Evolutionary conservation across 2,888 invertebrate genomes (phyloP), one percentile per base, ranked within the genome.

Genomic region (Temnothorax ravouxi): DNA sequence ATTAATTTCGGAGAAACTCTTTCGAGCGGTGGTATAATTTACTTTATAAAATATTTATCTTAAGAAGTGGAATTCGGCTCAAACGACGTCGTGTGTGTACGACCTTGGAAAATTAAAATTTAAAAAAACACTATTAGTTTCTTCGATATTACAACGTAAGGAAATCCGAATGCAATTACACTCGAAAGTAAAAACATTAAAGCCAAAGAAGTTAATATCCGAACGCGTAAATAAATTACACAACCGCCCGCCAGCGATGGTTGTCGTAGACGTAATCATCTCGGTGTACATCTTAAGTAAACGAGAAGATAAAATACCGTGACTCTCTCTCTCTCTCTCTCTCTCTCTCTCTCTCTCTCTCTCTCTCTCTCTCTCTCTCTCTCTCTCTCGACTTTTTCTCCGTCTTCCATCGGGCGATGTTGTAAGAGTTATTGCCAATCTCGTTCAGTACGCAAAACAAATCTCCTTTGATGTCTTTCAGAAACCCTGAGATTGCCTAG

Each of bases 341-440:
- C 52, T 77, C 25, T 50, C 25, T 52, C 18, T 76, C 13, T 21
- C 62, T 59, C 25, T 29, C 52, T 77, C 25, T 50, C 18, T 64
- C 13, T 21, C 62, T 59, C 25, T 25, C 1, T 25, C 25, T 25
- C 25, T 52, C 18, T 76, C 8, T 21, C 62, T 59, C 25, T n/a
- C 52, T 61, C 62, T 44, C 0, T 25, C 11, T 25, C 34, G 15
- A 38, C 47, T 80, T 74, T 72, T 74, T 79, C 56, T 79, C 44
- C 44, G 34, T 59, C 47, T 59, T 72, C 74, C 79, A 80, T 80
- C 74, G 59, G 8, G 74, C 38, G 59, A 80, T 74, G 79, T 74
- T 80, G 74, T 80, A 80, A 80, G 74, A 80, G 74, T 80, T 80
- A 80, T 80, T 80, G 79, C 79, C 79, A 80, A 80, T 80, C 74